Conservation (phyloP, 2,797 vertebrate species). For the Crocodylus rhombifer region DNA sequence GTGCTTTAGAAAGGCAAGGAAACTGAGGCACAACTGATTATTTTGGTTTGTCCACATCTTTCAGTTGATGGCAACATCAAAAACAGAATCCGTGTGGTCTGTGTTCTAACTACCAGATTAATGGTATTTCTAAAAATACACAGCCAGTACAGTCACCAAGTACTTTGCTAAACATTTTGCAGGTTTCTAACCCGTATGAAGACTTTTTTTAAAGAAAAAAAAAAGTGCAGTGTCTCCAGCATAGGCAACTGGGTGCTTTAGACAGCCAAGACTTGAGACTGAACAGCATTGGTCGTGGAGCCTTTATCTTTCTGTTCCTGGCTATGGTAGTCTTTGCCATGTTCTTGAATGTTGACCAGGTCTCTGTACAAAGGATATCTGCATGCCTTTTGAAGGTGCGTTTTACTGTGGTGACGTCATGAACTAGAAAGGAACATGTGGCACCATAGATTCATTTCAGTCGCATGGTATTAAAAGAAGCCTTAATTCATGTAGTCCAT, state of each 20-base stretch:
- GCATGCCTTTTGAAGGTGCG: rapidly evolving
- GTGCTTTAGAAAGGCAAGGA: background rate
- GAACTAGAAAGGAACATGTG: background rate
- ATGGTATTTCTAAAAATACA: slow-evolving; percentile 24
- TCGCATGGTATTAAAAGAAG: background rate
- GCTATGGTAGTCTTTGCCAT: slow-evolving; percentile 5
- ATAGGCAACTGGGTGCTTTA: slow-evolving; percentile 24
- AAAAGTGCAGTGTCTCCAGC: slow-evolving; percentile 45
- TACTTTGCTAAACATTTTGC: background rate
- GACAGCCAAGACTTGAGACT: slow-evolving; percentile 59
- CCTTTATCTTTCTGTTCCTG: background rate
- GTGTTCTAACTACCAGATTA: background rate
- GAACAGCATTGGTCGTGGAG: slow-evolving; percentile 61
- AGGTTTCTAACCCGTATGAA: slow-evolving; percentile 28
- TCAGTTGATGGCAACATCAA: background rate
- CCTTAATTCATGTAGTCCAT: background rate
- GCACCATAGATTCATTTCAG: rapidly evolving
- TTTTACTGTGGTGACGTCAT: rapidly evolving
- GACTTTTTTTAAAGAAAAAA: slow-evolving; percentile 35
- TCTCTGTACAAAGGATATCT: background rate
- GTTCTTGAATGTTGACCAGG: background rate
- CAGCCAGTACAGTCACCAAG: background rate
- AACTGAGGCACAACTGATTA: rapidly evolving
- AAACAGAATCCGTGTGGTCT: background rate
- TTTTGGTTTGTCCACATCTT: background rate